These are phyloP conservation scores for Scolopax bukidnonensis DNA, from an alignment of 2,797 vertebrate genomes.

Conservation along the genomic window DNA sequence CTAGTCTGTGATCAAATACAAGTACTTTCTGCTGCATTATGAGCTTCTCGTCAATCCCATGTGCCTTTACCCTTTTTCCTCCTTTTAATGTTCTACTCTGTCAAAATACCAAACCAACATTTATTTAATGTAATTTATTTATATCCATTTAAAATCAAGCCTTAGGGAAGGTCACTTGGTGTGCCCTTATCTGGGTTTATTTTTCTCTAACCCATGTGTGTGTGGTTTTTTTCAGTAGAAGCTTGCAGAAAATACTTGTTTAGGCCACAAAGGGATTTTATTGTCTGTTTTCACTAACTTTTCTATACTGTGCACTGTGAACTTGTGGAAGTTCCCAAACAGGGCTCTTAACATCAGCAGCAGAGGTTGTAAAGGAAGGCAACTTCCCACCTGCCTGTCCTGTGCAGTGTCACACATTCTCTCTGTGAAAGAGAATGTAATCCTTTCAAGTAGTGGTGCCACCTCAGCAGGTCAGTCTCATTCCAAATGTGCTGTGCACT, in stretches of 20 bases:
- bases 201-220: background rate
- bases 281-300: background rate
- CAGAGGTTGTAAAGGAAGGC: background rate
- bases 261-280: background rate
- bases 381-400: background rate
- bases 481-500: background rate
- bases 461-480: background rate
- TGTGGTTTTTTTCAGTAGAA: background rate
- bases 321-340: background rate
- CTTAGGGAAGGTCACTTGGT: background rate
- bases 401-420: background rate
- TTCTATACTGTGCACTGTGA: background rate
- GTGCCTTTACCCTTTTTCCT: background rate
- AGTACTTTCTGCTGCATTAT: background rate
- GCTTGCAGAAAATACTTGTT: background rate
- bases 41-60: background rate
- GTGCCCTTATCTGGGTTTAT: background rate
- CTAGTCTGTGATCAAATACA: background rate
- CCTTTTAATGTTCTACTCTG: background rate
- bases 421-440: background rate
- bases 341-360: background rate
- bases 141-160: background rate
- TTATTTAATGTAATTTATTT: background rate
- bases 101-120: background rate
- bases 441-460: background rate